phyloP scores from a whole-genome alignment of 2,888 invertebrate genomes.

The Phrixothrix hirtus region DNA sequence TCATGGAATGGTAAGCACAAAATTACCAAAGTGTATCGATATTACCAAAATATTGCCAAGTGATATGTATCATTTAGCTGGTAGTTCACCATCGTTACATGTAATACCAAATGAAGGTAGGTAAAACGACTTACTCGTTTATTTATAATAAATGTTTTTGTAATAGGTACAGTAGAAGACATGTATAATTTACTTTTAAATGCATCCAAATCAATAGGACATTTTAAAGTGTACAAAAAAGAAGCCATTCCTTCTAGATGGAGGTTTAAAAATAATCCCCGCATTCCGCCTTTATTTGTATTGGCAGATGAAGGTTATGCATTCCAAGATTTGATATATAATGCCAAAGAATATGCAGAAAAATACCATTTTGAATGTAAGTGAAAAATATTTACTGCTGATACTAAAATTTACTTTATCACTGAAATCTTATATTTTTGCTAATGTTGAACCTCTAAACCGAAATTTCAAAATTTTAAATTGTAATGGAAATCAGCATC shows the following conservation, averaged over 20 bases:
- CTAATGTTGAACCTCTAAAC: too few species aligned
- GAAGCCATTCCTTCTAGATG: constrained; percentile 64
- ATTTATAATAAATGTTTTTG: not conserved
- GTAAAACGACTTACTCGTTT: too few species aligned
- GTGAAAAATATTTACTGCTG: constrained; percentile 4
- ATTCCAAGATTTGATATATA: constrained; percentile 60
- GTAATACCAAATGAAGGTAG: constrained; percentile 63
- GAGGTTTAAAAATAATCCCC: constrained; percentile 64
- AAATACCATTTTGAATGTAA: constrained; percentile 58
- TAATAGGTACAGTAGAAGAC: constrained; percentile 55
- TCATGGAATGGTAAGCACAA: constrained; percentile 70
- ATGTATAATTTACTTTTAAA: constrained; percentile 58
- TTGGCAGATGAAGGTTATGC: constrained; percentile 66
- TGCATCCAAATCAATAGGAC: constrained; percentile 51
- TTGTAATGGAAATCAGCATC: too few species aligned
- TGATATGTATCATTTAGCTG: constrained; percentile 56
- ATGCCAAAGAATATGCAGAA: constrained; percentile 53
- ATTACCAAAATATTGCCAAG: constrained; percentile 59
- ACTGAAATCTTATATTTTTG: constrained; percentile 20
- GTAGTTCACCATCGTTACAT: constrained; percentile 62
- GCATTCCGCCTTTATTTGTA: constrained; percentile 66
- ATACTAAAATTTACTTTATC: not conserved
- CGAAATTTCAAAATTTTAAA: too few species aligned
- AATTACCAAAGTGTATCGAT: constrained; percentile 60
- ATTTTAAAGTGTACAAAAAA: constrained; percentile 64